Evolutionary conservation across 1,140 invertebrate genomes (phyloP).

Genomic region (Caerostris darwini): DNA sequence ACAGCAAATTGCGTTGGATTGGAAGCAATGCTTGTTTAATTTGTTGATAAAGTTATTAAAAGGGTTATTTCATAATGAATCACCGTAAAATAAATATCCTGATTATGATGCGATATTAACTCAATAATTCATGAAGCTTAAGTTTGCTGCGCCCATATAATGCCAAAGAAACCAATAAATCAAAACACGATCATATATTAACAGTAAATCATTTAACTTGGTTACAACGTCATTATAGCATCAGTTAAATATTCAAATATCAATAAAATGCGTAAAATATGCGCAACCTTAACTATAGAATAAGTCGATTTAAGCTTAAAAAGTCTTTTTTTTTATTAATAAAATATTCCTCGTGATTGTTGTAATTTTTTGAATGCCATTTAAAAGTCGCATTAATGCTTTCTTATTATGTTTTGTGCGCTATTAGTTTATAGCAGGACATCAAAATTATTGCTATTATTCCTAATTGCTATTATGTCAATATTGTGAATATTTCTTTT

Average conservation of each 20-base stretch:
- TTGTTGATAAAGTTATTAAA: slow-evolving; percentile 67
- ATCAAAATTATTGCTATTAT: no score
- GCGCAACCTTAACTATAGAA: neutral
- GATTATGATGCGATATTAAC: slow-evolving; percentile 49
- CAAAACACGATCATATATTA: slow-evolving; percentile 43
- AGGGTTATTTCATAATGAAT: slow-evolving; percentile 39
- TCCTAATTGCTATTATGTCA: no score
- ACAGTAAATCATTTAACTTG: neutral
- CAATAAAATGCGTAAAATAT: neutral
- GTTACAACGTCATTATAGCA: neutral
- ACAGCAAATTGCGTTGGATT: slow-evolving; percentile 26
- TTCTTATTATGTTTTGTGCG: no score
- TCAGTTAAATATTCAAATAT: neutral
- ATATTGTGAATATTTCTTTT: no score
- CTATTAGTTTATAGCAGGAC: no score
- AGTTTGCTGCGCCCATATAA: slow-evolving; percentile 10
- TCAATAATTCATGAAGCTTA: slow-evolving; percentile 36
- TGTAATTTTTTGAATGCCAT: no score
- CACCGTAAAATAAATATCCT: slow-evolving; percentile 51
- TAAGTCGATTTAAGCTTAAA: no score
- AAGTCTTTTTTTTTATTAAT: no score
- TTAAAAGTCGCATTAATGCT: no score
- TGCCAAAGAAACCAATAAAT: neutral
- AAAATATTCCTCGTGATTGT: no score
- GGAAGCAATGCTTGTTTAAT: slow-evolving; percentile 59